Conservation (phyloP, 2,113 vertebrate genomes). For the Cygnus atratus region DNA sequence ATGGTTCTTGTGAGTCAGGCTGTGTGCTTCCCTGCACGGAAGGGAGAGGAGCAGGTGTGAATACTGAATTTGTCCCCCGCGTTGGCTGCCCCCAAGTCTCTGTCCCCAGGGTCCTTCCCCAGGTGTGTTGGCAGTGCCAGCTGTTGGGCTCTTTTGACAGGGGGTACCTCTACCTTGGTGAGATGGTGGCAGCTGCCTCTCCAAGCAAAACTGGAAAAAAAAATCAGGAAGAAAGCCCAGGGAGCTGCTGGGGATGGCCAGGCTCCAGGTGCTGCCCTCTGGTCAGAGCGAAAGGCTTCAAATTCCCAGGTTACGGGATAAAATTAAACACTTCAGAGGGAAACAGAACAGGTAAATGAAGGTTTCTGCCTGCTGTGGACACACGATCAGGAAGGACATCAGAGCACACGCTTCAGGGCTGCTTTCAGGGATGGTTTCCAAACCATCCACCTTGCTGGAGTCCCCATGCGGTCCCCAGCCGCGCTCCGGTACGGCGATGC, state of each 20-base stretch:
- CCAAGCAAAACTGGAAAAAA: neutral
- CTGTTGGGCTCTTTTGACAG: rapidly evolving
- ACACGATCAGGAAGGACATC: rapidly evolving
- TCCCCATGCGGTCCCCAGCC: neutral
- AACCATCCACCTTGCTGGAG: neutral
- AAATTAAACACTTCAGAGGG: neutral
- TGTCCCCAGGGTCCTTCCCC: neutral
- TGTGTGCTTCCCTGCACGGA: neutral
- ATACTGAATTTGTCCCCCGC: neutral
- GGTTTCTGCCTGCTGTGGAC: neutral
- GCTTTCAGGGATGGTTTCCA: neutral
- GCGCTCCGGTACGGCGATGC: rapidly evolving
- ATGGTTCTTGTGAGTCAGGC: neutral
- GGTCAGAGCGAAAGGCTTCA: neutral
- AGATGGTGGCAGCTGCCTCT: neutral
- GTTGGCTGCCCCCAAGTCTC: neutral
- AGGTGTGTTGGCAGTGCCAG: neutral
- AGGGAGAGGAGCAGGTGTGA: neutral
- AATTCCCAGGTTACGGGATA: neutral
- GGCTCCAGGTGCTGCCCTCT: neutral
- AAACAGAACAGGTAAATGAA: neutral
- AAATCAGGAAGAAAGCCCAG: neutral
- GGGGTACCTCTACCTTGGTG: rapidly evolving
- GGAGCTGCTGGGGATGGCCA: neutral
- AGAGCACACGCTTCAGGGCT: neutral